Percentiles rank a stretch among this genome's conserved stretches.
These are phyloP conservation scores for Rhinella marina DNA, from an alignment of 2,797 vertebrate species.

Conservation along the genomic window DNA sequence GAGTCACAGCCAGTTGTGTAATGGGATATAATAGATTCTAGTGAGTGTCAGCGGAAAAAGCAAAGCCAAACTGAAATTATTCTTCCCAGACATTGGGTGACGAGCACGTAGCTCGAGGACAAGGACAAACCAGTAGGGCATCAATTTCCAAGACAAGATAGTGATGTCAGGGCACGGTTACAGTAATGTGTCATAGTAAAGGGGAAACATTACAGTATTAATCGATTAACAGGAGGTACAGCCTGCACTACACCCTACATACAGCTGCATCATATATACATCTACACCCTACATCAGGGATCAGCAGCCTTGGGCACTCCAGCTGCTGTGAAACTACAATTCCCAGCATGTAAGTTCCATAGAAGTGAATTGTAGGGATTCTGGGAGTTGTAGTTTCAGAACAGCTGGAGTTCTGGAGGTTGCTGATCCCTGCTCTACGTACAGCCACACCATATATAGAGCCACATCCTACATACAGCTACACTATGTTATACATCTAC, in stretches of 20 bases:
- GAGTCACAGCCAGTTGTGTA: conserved; percentile 49
- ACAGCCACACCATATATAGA: neutral
- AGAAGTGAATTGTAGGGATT: too few species aligned
- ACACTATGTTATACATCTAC: neutral
- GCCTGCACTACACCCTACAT: neutral
- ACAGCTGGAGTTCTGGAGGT: too few species aligned
- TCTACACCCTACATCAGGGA: neutral
- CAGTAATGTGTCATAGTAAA: neutral
- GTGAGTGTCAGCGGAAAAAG: conserved; percentile 41
- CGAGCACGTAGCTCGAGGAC: conserved; percentile 5
- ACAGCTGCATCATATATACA: neutral
- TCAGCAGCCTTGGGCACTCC: too few species aligned
- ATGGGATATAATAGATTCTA: conserved; percentile 21
- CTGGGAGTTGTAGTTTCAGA: too few species aligned
- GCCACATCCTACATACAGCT: neutral
- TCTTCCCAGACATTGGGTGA: conserved; percentile 15
- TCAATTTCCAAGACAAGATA: conserved; percentile 8
- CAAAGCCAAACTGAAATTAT: conserved; percentile 6
- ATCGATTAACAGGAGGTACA: neutral
- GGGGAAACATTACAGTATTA: neutral
- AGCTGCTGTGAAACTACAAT: too few species aligned
- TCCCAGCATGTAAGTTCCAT: too few species aligned
- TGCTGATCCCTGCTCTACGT: too few species aligned
- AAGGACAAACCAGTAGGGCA: conserved; percentile 33
- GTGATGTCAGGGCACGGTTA: neutral